Conservation (phyloP, 1,140 invertebrate species). For the Zaprionus tsacasi region DNA sequence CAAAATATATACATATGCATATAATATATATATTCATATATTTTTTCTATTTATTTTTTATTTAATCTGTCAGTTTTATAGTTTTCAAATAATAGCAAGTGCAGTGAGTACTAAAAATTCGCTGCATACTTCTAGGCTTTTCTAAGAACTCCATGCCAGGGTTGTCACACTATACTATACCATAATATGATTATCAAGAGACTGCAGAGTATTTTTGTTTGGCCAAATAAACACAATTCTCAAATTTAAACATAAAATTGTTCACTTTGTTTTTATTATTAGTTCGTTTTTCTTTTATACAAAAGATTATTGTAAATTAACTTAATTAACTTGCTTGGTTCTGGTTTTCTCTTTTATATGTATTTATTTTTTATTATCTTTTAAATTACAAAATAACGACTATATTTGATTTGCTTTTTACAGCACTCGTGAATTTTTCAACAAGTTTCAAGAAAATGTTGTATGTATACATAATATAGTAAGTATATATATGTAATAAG, state of each 20-base stretch:
- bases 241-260: constrained; percentile 27
- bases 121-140: no score
- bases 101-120: no score
- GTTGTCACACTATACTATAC: neutral
- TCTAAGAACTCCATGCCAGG: neutral
- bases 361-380: constrained; percentile 16
- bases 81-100: no score
- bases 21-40: no score
- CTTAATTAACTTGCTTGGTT: constrained; percentile 63
- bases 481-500: constrained; percentile 5
- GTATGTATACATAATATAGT: constrained; percentile 33
- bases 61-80: no score
- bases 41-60: no score
- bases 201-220: neutral
- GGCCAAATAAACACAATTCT: neutral
- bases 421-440: constrained; percentile 70
- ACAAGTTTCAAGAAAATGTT: constrained; percentile 57
- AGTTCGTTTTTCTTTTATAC: constrained; percentile 65
- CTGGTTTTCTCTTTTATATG: constrained; percentile 14
- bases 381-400: constrained; percentile 82
- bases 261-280: constrained; percentile 48
- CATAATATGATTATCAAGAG: neutral
- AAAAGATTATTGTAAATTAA: constrained; percentile 68
- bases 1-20: no score
- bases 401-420: constrained; percentile 81